Evolutionary conservation across 1,140 invertebrate species (phyloP).

Genomic region (Brachionus rubens): DNA sequence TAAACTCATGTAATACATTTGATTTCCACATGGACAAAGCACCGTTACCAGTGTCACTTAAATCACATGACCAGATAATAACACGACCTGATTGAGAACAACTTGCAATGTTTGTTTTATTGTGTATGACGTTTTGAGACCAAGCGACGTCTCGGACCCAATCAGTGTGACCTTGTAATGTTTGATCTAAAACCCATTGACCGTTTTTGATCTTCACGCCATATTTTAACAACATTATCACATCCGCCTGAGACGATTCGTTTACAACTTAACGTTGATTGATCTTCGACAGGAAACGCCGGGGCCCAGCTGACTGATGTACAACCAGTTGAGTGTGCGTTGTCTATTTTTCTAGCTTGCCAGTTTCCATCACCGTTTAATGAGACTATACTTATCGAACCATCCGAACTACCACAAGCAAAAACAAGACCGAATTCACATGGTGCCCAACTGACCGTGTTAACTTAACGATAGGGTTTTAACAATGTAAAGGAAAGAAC

Average conservation of each 20-base stretch:
- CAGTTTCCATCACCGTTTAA: constrained; percentile 70
- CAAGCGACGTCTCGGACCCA: constrained; percentile 97
- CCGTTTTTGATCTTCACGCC: constrained; percentile 72
- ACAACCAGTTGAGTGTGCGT: constrained; percentile 77
- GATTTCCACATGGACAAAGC: constrained; percentile 47
- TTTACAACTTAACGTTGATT: constrained; percentile 65
- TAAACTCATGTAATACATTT: constrained; percentile 62
- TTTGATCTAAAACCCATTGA: constrained; percentile 83
- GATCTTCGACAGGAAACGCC: constrained; percentile 69
- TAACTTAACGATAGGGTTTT: constrained; percentile 70
- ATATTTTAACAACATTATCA: constrained; percentile 96
- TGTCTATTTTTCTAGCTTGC: constrained; percentile 79
- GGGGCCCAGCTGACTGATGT: constrained; percentile 97
- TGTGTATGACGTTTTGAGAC: constrained; percentile 85
- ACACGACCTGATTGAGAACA: constrained; percentile 69
- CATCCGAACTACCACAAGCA: constrained; percentile 94
- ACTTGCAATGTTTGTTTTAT: constrained; percentile 80
- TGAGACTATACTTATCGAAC: constrained; percentile 83
- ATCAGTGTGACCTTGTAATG: constrained; percentile 89
- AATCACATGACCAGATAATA: constrained; percentile 50
- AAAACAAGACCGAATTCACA: constrained; percentile 87
- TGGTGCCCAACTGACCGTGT: constrained; percentile 93
- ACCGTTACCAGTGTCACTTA: not conserved
- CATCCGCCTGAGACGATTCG: constrained; percentile 92
- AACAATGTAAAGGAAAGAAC: no score